Percentiles rank a stretch among this genome's conserved stretches.
phyloP scores from a whole-genome alignment of 2,888 invertebrate species.

The Stenotaenia linearis region DNA sequence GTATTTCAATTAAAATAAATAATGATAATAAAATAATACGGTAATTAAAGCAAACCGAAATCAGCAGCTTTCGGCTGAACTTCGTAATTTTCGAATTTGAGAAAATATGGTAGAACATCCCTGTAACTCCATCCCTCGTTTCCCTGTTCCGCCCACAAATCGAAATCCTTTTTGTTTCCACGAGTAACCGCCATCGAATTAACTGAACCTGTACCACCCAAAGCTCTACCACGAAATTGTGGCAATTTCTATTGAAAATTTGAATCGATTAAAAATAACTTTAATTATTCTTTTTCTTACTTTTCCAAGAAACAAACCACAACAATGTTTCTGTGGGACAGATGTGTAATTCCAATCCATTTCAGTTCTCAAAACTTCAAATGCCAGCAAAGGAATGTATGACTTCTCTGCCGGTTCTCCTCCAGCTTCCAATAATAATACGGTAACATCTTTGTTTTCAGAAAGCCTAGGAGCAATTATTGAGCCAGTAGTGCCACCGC shows the following conservation, averaged over 20 bases:
- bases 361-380: background rate
- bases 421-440: conserved; percentile 10
- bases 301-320: background rate
- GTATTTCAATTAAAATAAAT: background rate
- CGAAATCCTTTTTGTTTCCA: conserved; percentile 6
- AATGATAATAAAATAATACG: background rate
- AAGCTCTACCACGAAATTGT: background rate
- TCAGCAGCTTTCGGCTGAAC: background rate
- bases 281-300: background rate
- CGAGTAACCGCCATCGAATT: background rate
- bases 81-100: background rate
- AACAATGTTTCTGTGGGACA: background rate
- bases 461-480: background rate
- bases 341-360: conserved; percentile 21
- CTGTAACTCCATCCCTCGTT: conserved; percentile 2
- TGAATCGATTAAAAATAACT: background rate
- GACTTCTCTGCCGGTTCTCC: background rate
- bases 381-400: background rate
- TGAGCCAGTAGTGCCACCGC: background rate
- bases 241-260: background rate
- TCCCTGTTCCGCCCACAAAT: background rate
- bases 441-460: background rate
- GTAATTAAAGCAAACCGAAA: background rate
- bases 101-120: background rate
- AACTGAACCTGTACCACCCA: background rate